A percentile compares a stretch with the other conserved stretches of the same genome.
Evolutionary conservation across 2,888 invertebrate genomes (phyloP).

Genomic region (Flexamia atlantica): DNA sequence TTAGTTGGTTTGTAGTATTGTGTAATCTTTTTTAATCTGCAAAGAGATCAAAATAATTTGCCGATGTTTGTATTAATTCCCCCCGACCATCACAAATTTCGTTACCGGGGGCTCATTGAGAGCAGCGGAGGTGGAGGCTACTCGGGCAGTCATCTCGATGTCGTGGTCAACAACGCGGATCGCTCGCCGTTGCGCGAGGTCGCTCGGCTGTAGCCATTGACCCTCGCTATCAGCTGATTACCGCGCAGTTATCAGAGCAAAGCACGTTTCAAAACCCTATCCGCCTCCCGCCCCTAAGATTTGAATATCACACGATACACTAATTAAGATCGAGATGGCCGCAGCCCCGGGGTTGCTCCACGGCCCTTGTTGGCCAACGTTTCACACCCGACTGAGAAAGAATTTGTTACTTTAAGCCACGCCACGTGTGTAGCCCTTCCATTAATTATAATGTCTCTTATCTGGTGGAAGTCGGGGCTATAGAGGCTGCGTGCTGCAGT

Average conservation of each 20-base stretch:
- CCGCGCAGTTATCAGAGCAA: conserved; percentile 43
- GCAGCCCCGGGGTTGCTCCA: conserved; percentile 12
- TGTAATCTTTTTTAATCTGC: too few relatives aligned
- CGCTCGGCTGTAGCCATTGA: conserved; percentile 49
- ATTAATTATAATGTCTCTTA: conserved; percentile 50
- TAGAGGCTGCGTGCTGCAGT: conserved; percentile 20
- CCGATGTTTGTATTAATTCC: too few relatives aligned
- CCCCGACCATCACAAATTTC: too few relatives aligned
- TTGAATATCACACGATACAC: conserved; percentile 35
- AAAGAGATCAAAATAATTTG: too few relatives aligned
- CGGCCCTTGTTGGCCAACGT: conserved; percentile 27
- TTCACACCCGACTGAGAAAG: conserved; percentile 50
- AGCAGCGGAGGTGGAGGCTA: too few relatives aligned
- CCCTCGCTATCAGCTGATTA: conserved; percentile 49
- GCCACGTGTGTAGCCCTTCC: conserved; percentile 50
- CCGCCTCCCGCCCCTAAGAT: conserved; percentile 12
- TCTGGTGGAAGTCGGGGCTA: background rate
- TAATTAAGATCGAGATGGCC: conserved; percentile 39
- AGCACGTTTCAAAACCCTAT: conserved; percentile 47
- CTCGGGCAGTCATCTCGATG: conserved; percentile 8
- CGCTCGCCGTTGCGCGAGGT: background rate
- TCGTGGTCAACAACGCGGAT: conserved; percentile 7
- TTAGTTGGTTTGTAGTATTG: too few relatives aligned
- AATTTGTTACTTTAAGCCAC: conserved; percentile 44
- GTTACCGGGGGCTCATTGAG: too few relatives aligned